phyloP scores from a whole-genome alignment of 2,888 invertebrate species.

The Heterodera filipjevi region DNA sequence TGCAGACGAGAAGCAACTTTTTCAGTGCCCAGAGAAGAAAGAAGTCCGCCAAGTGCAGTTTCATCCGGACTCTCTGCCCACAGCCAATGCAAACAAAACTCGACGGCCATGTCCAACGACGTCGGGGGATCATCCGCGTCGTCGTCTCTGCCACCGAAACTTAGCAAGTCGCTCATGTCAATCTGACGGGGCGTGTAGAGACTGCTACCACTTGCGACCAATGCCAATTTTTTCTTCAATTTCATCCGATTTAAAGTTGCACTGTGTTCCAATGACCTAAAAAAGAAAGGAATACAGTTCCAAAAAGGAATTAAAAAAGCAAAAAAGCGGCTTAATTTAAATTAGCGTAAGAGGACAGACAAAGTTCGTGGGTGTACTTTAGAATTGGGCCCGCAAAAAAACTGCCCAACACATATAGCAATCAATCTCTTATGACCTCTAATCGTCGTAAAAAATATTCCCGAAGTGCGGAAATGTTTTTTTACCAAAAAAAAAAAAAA shows the following conservation, averaged over 20 bases:
- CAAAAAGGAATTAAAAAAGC: no score
- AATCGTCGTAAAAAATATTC: no score
- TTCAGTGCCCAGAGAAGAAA: conserved; percentile 18
- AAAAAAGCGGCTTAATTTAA: no score
- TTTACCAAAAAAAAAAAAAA: neutral
- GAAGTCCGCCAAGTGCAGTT: neutral
- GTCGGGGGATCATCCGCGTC: conserved; percentile 19
- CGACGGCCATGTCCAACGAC: conserved; percentile 29
- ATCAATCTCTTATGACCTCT: no score
- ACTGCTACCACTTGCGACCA: conserved; percentile 14
- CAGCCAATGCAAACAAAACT: conserved; percentile 34
- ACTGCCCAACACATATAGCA: no score
- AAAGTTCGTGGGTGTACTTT: no score
- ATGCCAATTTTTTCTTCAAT: conserved; percentile 21
- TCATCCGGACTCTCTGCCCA: conserved; percentile 18
- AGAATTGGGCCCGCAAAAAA: no score
- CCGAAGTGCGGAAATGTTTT: no score
- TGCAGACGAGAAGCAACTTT: conserved; percentile 15
- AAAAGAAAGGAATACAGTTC: neutral
- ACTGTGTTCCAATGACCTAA: conserved; percentile 24
- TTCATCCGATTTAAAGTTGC: conserved; percentile 25
- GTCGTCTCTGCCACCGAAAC: conserved; percentile 22
- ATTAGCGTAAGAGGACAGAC: no score
- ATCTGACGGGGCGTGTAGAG: conserved; percentile 20
- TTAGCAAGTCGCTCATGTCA: conserved; percentile 25